Evolutionary conservation across 2,113 vertebrate genomes (phyloP).

Genomic region (Vimba vimba): DNA sequence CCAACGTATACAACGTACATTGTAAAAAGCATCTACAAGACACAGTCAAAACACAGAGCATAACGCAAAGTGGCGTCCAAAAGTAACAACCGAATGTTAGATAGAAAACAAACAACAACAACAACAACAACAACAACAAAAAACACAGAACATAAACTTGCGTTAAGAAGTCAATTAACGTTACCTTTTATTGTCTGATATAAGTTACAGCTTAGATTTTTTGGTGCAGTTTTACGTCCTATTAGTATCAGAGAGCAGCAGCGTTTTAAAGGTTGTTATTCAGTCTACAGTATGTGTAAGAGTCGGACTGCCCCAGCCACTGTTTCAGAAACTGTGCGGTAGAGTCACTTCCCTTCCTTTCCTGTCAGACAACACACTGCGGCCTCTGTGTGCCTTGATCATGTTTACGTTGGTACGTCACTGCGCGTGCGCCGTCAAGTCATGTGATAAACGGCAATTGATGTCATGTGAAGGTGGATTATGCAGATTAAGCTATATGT

Average conservation of each 20-base stretch:
- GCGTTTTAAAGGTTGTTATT: not conserved
- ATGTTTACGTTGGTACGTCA: not conserved
- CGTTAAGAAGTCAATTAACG: not conserved
- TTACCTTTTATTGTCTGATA: slow-evolving; percentile 8
- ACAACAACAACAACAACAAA: too few species aligned
- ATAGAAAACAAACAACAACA: not conserved
- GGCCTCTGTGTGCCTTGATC: not conserved
- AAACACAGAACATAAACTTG: not conserved
- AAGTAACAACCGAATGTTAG: not conserved
- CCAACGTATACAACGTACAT: not conserved
- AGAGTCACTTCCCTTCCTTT: slow-evolving; percentile 28
- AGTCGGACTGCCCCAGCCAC: not conserved
- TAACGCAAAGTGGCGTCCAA: not conserved
- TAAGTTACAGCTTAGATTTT: not conserved
- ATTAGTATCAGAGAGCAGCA: not conserved
- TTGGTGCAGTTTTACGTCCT: not conserved
- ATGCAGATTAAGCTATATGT: not conserved
- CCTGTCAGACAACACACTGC: not conserved
- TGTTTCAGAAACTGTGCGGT: not conserved
- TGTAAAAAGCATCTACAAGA: not conserved
- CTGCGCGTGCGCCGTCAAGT: slow-evolving; percentile 9
- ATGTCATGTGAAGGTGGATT: slow-evolving; percentile 1
- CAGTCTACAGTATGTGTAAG: not conserved
- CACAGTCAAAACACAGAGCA: not conserved
- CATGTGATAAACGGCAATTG: slow-evolving; percentile 8